Percentiles rank a stretch among this genome's conserved stretches.
phyloP scores from a whole-genome alignment of 2,113 vertebrate genomes.

The Silurus asotus region DNA sequence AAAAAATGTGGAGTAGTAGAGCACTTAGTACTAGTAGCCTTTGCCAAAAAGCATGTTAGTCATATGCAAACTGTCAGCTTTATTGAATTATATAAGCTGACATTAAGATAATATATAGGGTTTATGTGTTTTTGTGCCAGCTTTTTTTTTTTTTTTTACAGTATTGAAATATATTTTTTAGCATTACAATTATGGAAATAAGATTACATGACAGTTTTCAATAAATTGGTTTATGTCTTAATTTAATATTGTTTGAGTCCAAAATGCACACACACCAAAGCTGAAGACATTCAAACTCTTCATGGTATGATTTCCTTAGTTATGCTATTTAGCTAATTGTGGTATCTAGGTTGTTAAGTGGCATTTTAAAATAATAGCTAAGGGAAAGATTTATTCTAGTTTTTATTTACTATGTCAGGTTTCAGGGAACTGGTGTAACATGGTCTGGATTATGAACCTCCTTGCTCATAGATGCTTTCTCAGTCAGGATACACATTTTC shows the following conservation, averaged over 20 bases:
- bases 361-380: not conserved
- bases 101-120: not conserved
- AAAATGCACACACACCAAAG: not conserved
- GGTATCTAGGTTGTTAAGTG: not conserved
- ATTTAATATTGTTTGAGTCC: not conserved
- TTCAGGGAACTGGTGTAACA: not conserved
- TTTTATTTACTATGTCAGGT: not conserved
- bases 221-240: not conserved
- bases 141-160: not conserved
- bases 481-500: not conserved
- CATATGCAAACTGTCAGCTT: slow-evolving; percentile 19
- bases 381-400: not conserved
- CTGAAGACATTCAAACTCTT: not conserved
- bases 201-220: not conserved
- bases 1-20: slow-evolving; percentile 30
- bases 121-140: not conserved
- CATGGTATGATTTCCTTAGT: not conserved
- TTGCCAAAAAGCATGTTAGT: not conserved
- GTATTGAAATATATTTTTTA: not conserved
- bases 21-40: not conserved
- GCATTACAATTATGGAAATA: not conserved
- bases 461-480: not conserved
- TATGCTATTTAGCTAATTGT: not conserved
- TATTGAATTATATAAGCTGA: not conserved
- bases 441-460: not conserved